Evolutionary conservation across 2,113 vertebrate species (phyloP), one percentile per base, ranked within the genome.

Genomic region (Xenopus laevis): DNA sequence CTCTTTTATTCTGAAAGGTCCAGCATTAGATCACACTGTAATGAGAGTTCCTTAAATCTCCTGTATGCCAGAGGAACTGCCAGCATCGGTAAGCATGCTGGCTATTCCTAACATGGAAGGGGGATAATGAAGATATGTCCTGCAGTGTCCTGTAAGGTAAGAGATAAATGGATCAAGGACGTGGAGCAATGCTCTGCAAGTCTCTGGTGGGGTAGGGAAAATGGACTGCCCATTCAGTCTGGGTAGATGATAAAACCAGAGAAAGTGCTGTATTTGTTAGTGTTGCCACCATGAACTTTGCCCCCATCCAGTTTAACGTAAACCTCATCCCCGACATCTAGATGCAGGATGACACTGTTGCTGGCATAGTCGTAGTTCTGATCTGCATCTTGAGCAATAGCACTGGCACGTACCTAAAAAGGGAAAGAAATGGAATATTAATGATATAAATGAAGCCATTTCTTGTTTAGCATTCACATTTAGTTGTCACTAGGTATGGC

Each of bases 241-340:
- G 94, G 93, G 83, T 95, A 96, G 86, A 96, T 93, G 84, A 96
- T 94, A 86, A 97, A 97, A 78, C 95, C 95, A 0, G 94, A 95
- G 88, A 97, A 96, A 80, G 95, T 97, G 89, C 94, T 96, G 87
- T 97, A 97, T 86, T 97, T 97, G 86, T 97, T 97, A 85, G 91
- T 96, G 85, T 95, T 96, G 52, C 95, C 95, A 0, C 95, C 95
- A 0, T 96, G 95, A 55, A 95, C 95, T 80, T 97, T 97, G 65
- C 95, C 95, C 0, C 95, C 95, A 0, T 97, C 95, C 80, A 97
- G 87, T 80, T 96, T 95, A 47, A 97, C 92, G 50, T 92, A 96
- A 70, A 97, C 95, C 71, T 97, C 95, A 3, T 97, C 95, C 0
- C 95, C 95, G 27, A 95, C 94, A 4, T 95, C 95, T 80, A 97